Conservation (phyloP, 2,888 invertebrate species). For the Lepidocyrtoides sp. region DNA sequence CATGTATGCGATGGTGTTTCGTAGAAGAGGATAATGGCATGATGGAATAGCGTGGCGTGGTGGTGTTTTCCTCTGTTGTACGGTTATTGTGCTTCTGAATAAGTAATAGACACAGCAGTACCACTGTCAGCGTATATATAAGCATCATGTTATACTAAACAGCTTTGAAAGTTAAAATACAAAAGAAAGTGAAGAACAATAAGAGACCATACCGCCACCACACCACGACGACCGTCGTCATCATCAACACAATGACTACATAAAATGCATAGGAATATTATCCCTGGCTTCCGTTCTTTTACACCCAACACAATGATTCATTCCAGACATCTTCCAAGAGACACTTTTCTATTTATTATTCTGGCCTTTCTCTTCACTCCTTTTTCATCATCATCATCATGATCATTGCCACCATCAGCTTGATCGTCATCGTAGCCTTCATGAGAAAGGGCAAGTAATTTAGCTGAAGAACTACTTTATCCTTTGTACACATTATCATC, state of each 20-base stretch:
- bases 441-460: conserved; percentile 66
- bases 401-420: conserved; percentile 44
- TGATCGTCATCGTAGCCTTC: conserved; percentile 3
- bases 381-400: conserved; percentile 54
- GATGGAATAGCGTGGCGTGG: conserved; percentile 9
- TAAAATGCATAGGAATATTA: conserved; percentile 3
- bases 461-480: conserved; percentile 59
- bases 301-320: conserved; percentile 71
- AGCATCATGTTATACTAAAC: too few species aligned
- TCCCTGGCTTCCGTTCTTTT: not conserved
- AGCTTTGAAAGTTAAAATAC: not conserved
- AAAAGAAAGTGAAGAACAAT: conserved; percentile 43
- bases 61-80: not conserved
- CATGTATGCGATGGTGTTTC: conserved; percentile 4
- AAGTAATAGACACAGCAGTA: conserved; percentile 30
- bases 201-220: not conserved
- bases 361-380: conserved; percentile 56
- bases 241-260: not conserved
- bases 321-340: conserved; percentile 72
- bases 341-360: conserved; percentile 79
- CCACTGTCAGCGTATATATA: not conserved
- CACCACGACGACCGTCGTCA: not conserved
- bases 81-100: conserved; percentile 16
- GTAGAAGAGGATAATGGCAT: conserved; percentile 16
- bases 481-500: conserved; percentile 17